Conservation (phyloP, 2,888 invertebrate species). For the Leptopilina syphax region DNA sequence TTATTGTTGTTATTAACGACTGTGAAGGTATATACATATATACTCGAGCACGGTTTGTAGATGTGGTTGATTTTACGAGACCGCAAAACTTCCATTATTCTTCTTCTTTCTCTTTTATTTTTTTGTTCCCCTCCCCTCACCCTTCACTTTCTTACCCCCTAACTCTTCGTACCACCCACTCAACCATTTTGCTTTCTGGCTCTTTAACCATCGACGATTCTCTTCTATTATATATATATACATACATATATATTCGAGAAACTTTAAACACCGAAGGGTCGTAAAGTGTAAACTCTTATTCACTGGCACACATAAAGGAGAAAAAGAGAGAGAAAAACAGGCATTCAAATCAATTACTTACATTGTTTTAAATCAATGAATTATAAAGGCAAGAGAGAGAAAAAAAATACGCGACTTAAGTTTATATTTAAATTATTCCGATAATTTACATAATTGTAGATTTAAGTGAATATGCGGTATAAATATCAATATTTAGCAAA, state of each 20-base stretch:
- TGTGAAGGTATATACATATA: slow-evolving; percentile 42
- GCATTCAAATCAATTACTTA: slow-evolving; percentile 27
- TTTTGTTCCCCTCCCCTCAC: not conserved
- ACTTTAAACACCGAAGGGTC: slow-evolving; percentile 32
- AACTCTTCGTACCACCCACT: not conserved
- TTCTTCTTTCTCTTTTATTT: slow-evolving; percentile 43
- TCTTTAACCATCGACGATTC: not conserved
- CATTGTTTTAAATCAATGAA: slow-evolving; percentile 18
- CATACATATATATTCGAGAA: not conserved
- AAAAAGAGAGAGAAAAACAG: slow-evolving; percentile 18
- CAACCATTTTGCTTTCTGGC: not conserved
- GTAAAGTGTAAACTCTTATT: slow-evolving; percentile 37
- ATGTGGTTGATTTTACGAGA: slow-evolving; percentile 68
- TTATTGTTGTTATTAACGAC: slow-evolving; percentile 46
- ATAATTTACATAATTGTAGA: slow-evolving; percentile 9
- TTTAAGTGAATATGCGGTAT: no score
- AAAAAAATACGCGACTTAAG: not conserved
- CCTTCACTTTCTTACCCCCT: slow-evolving; percentile 4
- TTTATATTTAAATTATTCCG: not conserved
- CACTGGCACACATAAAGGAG: slow-evolving; percentile 11
- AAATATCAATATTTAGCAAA: no score
- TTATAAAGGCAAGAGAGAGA: not conserved
- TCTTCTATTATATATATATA: slow-evolving; percentile 2
- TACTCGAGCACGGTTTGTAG: slow-evolving; percentile 51
- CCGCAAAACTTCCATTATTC: slow-evolving; percentile 63